phyloP scores from a whole-genome alignment of 2,113 vertebrate genomes.

The Myrmecobius fasciatus region DNA sequence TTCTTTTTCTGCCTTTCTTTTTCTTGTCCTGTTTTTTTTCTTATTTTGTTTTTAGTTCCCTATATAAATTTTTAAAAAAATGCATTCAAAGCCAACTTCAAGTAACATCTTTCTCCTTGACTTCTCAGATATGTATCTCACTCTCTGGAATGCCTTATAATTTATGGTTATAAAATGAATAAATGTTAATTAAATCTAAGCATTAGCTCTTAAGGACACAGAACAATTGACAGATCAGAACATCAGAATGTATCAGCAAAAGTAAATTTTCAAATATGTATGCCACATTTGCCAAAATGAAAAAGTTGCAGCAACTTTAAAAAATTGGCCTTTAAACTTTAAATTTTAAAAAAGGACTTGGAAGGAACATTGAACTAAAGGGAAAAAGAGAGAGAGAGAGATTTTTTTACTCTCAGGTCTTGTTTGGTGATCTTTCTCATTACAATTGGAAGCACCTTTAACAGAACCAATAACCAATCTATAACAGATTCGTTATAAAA shows the following conservation, averaged over 20 bases:
- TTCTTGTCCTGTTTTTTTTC: too few species aligned
- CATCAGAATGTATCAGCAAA: slow-evolving; percentile 5
- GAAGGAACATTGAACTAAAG: slow-evolving; percentile 40
- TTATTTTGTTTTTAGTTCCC: too few species aligned
- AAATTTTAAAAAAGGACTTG: neutral
- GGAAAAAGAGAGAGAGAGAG: slow-evolving; percentile 33
- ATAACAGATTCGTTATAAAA: slow-evolving; percentile 42
- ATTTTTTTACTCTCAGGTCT: slow-evolving; percentile 29
- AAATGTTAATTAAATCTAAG: slow-evolving; percentile 32
- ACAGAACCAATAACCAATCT: slow-evolving; percentile 48
- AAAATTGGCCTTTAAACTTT: neutral
- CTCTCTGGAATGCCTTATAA: neutral
- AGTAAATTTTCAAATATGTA: slow-evolving; percentile 12
- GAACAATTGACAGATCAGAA: neutral
- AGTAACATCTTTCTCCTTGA: neutral
- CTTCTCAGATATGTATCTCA: neutral
- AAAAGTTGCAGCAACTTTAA: slow-evolving; percentile 30
- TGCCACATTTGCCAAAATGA: slow-evolving; percentile 34
- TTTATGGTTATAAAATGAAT: slow-evolving; percentile 19
- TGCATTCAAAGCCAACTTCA: neutral
- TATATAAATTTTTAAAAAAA: too few species aligned
- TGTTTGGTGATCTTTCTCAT: slow-evolving; percentile 45
- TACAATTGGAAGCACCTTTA: slow-evolving; percentile 38
- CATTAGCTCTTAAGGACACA: slow-evolving; percentile 31
- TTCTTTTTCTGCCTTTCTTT: too few species aligned